These are phyloP conservation scores for Drosophila rellima DNA, from an alignment of 2,888 invertebrate genomes.

Conservation along the genomic window DNA sequence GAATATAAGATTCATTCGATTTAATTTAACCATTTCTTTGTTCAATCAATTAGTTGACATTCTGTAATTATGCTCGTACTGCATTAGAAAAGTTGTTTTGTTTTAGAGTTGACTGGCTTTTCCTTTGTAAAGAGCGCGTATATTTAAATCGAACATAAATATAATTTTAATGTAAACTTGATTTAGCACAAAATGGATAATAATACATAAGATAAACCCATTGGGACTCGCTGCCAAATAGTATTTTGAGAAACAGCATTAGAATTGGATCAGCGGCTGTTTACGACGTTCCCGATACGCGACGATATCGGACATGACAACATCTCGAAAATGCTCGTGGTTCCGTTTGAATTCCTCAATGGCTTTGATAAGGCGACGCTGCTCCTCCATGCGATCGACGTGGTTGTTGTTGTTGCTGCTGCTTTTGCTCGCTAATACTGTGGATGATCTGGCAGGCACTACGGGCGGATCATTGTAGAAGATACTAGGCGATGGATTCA, in stretches of 20 bases:
- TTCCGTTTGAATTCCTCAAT: slow-evolving; percentile 63
- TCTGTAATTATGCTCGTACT: background rate
- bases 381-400: slow-evolving; percentile 41
- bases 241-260: slow-evolving; percentile 34
- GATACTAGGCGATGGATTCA: slow-evolving; percentile 11
- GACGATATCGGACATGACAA: slow-evolving; percentile 80
- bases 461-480: slow-evolving; percentile 48
- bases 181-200: slow-evolving; percentile 56
- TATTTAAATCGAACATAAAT: slow-evolving; percentile 43
- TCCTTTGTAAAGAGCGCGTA: slow-evolving; percentile 17
- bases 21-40: background rate
- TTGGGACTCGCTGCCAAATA: background rate
- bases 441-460: slow-evolving; percentile 26
- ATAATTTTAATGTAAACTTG: slow-evolving; percentile 42
- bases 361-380: slow-evolving; percentile 38
- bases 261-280: slow-evolving; percentile 84
- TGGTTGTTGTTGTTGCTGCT: slow-evolving; percentile 36
- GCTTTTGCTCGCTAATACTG: slow-evolving; percentile 53
- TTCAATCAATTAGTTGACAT: background rate
- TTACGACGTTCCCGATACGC: slow-evolving; percentile 74
- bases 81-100: background rate
- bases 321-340: slow-evolving; percentile 80
- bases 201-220: slow-evolving; percentile 24
- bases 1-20: background rate
- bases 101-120: background rate